Evolutionary conservation across 2,888 invertebrate species (phyloP).

Genomic region (Zele albiditarsus): DNA sequence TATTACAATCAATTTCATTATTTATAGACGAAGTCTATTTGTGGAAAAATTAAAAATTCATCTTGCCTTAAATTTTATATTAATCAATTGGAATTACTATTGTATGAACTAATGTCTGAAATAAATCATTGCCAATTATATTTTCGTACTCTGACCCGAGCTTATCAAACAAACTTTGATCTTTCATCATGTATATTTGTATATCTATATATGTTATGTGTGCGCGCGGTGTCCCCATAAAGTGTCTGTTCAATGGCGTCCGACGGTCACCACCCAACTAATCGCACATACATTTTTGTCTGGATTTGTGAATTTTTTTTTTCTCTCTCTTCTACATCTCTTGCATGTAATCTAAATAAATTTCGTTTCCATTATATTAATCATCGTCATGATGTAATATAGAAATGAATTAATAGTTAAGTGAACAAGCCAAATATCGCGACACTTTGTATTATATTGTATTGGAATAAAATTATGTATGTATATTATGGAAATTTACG

Average conservation of each 20-base stretch:
- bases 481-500: neutral
- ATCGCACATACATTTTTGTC: neutral
- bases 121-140: constrained; percentile 26
- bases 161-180: constrained; percentile 48
- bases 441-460: neutral
- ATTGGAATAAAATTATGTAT: too few species aligned
- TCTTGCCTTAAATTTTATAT: neutral
- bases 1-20: neutral
- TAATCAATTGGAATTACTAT: neutral
- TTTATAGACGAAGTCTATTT: neutral
- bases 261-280: constrained; percentile 41
- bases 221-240: constrained; percentile 15
- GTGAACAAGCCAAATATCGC: neutral
- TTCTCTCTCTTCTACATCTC: neutral
- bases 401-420: neutral
- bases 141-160: constrained; percentile 34
- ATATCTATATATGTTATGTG: neutral
- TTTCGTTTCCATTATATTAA: neutral
- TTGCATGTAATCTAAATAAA: neutral
- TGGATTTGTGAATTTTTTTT: neutral
- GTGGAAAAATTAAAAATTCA: neutral
- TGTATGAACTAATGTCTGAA: neutral
- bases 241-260: constrained; percentile 35
- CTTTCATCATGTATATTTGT: constrained; percentile 5
- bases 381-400: neutral